Conservation (phyloP, 2,797 vertebrate genomes). For the Parauchenoglanis punctatus region DNA sequence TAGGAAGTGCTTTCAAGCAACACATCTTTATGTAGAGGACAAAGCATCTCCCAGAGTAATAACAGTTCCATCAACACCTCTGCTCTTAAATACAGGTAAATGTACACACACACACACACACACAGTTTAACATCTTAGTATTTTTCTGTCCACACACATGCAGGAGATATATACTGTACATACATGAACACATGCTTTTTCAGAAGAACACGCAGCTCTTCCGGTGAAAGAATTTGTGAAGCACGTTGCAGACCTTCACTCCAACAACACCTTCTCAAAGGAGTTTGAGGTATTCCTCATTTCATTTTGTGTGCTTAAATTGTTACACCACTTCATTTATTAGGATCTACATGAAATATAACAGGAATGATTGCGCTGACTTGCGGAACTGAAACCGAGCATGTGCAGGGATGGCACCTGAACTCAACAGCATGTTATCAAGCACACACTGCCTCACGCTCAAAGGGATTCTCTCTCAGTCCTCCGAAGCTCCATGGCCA, state of each 20-base stretch:
- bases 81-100: slow-evolving; percentile 82
- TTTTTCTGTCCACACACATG: slow-evolving; percentile 31
- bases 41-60: slow-evolving; percentile 88
- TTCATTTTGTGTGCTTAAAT: not conserved
- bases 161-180: not conserved
- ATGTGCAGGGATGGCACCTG: slow-evolving; percentile 8
- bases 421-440: slow-evolving; percentile 1
- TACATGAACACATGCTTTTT: not conserved
- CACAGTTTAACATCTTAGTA: not conserved
- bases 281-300: slow-evolving; percentile 85
- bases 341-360: not conserved
- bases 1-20: slow-evolving; percentile 97
- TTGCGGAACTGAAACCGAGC: not conserved
- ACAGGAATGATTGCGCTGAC: slow-evolving; percentile 4
- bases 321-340: not conserved
- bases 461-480: slow-evolving; percentile 62
- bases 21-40: slow-evolving; percentile 95
- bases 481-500: not conserved
- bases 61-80: slow-evolving; percentile 63
- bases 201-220: slow-evolving; percentile 80
- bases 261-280: slow-evolving; percentile 84
- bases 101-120: not conserved
- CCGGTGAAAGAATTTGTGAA: slow-evolving; percentile 88
- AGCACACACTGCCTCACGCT: not conserved
- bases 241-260: slow-evolving; percentile 89